A percentile compares a stretch with the other conserved stretches of the same genome.
Evolutionary conservation across 1,140 invertebrate genomes (phyloP).

Genomic region (Telenomus remus): DNA sequence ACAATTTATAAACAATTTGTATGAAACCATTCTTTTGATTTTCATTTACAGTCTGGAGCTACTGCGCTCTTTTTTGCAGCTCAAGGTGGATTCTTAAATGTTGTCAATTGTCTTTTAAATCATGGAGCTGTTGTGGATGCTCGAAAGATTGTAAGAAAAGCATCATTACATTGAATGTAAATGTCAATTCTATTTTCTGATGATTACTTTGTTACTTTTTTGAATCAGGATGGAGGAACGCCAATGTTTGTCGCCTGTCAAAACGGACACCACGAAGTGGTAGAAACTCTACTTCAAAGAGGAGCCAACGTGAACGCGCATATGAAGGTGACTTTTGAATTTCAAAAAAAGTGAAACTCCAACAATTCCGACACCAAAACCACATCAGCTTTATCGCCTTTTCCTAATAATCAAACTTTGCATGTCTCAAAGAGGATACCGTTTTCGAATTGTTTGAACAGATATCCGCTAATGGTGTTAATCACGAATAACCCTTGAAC

Average conservation of each 20-base stretch:
- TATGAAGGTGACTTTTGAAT: slow-evolving; percentile 83
- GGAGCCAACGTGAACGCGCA: slow-evolving; percentile 89
- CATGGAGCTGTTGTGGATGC: slow-evolving; percentile 86
- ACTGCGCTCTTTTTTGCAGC: slow-evolving; percentile 94
- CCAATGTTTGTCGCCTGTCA: slow-evolving; percentile 94
- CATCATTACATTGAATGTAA: too few species aligned
- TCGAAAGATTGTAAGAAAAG: slow-evolving; percentile 86
- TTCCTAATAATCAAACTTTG: slow-evolving; percentile 19
- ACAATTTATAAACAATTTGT: too few species aligned
- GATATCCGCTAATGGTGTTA: slow-evolving; percentile 26
- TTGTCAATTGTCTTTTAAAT: slow-evolving; percentile 85
- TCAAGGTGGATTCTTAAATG: slow-evolving; percentile 91
- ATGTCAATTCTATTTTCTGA: too few species aligned
- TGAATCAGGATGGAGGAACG: slow-evolving; percentile 90
- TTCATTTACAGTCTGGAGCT: slow-evolving; percentile 87
- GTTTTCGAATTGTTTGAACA: slow-evolving; percentile 14
- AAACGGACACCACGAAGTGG: slow-evolving; percentile 91
- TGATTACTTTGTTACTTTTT: not conserved
- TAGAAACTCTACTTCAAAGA: slow-evolving; percentile 84
- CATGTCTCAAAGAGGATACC: slow-evolving; percentile 15
- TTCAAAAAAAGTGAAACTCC: too few species aligned
- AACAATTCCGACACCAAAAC: too few species aligned
- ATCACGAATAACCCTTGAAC: slow-evolving; percentile 52
- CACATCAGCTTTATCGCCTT: too few species aligned
- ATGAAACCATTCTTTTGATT: too few species aligned